phyloP scores from a whole-genome alignment of 2,797 vertebrate species.

The Gymnodraco acuticeps region DNA sequence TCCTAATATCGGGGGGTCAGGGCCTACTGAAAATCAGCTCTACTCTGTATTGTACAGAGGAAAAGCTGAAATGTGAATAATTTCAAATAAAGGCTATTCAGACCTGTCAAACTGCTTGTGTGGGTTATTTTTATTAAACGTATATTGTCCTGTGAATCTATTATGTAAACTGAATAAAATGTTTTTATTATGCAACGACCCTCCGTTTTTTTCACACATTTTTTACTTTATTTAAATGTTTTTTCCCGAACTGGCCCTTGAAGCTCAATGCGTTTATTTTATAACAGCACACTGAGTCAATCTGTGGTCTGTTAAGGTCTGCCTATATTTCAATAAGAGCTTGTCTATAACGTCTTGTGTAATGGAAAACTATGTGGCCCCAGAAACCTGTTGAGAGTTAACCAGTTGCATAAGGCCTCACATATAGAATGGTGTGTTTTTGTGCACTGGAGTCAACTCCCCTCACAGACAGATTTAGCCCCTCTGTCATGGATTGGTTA shows the following conservation, averaged over 20 bases:
- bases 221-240: not conserved
- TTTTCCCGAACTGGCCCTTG: too few species aligned
- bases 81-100: constrained; percentile 73
- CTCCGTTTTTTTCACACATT: rapidly evolving
- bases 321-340: not conserved
- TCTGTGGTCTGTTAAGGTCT: not conserved
- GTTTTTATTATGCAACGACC: not conserved
- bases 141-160: not conserved
- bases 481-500: not conserved
- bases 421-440: constrained; percentile 25
- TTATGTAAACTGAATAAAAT: not conserved
- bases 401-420: constrained; percentile 33
- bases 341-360: not conserved
- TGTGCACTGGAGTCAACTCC: not conserved
- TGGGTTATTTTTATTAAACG: not conserved
- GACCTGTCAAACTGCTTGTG: not conserved
- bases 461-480: not conserved
- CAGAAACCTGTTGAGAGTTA: constrained; percentile 19
- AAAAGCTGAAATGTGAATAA: constrained; percentile 63
- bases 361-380: constrained; percentile 26
- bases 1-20: constrained; percentile 28
- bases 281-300: not conserved
- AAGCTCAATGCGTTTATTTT: not conserved
- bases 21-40: constrained; percentile 53
- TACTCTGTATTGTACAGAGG: constrained; percentile 63